Conservation (phyloP, 2,888 invertebrate species). For the Sceliomorpha sp. region DNA sequence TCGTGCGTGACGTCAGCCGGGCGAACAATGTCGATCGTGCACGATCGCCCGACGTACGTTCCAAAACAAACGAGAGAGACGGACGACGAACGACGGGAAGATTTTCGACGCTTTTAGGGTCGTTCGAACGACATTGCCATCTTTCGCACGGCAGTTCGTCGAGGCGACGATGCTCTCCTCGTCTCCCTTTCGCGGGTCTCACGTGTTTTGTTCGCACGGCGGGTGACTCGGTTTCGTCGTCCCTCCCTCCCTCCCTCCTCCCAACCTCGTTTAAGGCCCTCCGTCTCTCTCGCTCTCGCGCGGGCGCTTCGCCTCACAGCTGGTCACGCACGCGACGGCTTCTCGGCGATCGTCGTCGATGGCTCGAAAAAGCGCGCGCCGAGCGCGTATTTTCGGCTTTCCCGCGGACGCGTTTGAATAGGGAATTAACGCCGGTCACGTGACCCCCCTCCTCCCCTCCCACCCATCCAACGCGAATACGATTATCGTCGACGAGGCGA, state of each 20-base stretch:
- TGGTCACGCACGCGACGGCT: constrained; percentile 46
- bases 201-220: constrained; percentile 56
- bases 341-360: constrained; percentile 63
- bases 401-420: constrained; percentile 69
- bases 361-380: constrained; percentile 62
- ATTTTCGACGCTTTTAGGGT: too few species aligned
- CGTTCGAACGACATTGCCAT: too few species aligned
- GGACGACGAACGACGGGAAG: too few species aligned
- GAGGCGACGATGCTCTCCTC: constrained; percentile 18
- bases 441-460: constrained; percentile 52
- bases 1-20: too few species aligned
- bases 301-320: constrained; percentile 44
- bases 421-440: constrained; percentile 72
- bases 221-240: constrained; percentile 35
- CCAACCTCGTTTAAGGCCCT: too few species aligned
- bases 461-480: too few species aligned
- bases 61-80: too few species aligned
- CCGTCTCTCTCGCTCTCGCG: constrained; percentile 42
- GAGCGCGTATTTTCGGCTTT: constrained; percentile 63
- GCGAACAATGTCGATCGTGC: too few species aligned
- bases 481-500: too few species aligned
- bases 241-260: constrained; percentile 42
- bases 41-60: too few species aligned
- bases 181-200: constrained; percentile 42
- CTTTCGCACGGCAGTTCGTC: too few species aligned